These are phyloP conservation scores for Clupea harengus DNA, from an alignment of 2,113 vertebrate species.

Conservation along the genomic window DNA sequence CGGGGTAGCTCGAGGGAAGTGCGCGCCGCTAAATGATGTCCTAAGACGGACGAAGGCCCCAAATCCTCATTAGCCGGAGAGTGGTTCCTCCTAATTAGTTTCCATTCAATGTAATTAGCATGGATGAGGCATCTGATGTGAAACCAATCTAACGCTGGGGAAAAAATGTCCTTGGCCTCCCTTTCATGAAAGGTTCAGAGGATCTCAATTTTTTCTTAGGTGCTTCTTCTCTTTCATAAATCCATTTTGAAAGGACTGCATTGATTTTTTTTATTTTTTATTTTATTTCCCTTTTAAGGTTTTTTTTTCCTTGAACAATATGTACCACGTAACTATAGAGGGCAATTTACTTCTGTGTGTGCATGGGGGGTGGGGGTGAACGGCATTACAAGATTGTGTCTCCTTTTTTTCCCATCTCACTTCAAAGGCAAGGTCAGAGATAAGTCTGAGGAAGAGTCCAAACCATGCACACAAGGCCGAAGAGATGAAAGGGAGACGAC, in stretches of 20 bases:
- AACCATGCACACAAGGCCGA: background rate
- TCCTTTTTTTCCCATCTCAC: background rate
- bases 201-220: slow-evolving; percentile 57
- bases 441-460: slow-evolving; percentile 9
- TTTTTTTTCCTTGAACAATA: slow-evolving; percentile 17
- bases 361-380: background rate
- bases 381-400: slow-evolving; percentile 8
- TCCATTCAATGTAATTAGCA: slow-evolving; percentile 95
- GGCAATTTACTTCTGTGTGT: slow-evolving; percentile 5
- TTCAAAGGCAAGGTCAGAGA: slow-evolving; percentile 34
- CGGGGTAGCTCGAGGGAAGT: slow-evolving; percentile 44
- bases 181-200: slow-evolving; percentile 78
- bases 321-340: background rate
- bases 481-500: slow-evolving; percentile 26
- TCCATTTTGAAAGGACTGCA: slow-evolving; percentile 50
- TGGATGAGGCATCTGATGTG: slow-evolving; percentile 90
- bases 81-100: slow-evolving; percentile 96
- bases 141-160: slow-evolving; percentile 92
- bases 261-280: background rate
- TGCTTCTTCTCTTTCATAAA: slow-evolving; percentile 49
- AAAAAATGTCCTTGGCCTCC: slow-evolving; percentile 91
- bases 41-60: slow-evolving; percentile 82
- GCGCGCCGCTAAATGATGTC: slow-evolving; percentile 74
- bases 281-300: background rate
- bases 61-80: slow-evolving; percentile 94